phyloP scores from a whole-genome alignment of 2,888 invertebrate species.

The Meteorus cinctellus region DNA sequence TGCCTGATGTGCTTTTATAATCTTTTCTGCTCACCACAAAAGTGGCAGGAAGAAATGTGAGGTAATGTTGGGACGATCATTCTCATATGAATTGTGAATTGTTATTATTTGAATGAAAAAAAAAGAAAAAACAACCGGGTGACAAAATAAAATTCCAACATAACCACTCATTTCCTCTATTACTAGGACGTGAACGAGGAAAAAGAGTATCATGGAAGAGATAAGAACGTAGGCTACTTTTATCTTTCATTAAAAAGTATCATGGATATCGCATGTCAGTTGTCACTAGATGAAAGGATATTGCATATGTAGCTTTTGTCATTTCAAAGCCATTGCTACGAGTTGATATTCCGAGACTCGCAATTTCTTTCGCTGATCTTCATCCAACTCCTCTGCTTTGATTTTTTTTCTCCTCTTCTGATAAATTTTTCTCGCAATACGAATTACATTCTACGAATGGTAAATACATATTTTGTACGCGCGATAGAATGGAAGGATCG shows the following conservation, averaged over 20 bases:
- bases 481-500: background rate
- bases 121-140: background rate
- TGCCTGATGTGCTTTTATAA: constrained; percentile 33
- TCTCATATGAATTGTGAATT: background rate
- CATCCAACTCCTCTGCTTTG: background rate
- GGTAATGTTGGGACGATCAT: background rate
- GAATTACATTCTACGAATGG: constrained; percentile 4
- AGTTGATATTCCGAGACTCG: background rate
- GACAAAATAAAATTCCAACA: constrained; percentile 2
- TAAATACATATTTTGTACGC: background rate
- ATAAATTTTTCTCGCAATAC: background rate
- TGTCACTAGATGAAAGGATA: constrained; percentile 10
- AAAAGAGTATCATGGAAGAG: constrained; percentile 14
- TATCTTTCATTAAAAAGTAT: background rate
- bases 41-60: constrained; percentile 17
- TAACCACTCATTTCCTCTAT: constrained; percentile 1
- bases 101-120: too few relatives aligned
- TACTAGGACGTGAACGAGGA: constrained; percentile 7
- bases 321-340: background rate
- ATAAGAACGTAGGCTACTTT: constrained; percentile 17
- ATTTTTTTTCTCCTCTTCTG: background rate
- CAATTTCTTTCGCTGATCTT: background rate
- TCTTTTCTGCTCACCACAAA: background rate
- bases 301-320: background rate
- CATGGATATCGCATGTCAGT: background rate